Base-by-base conservation (phyloP, 2,888 invertebrate species). In the Drosophila aldrichi region DNA sequence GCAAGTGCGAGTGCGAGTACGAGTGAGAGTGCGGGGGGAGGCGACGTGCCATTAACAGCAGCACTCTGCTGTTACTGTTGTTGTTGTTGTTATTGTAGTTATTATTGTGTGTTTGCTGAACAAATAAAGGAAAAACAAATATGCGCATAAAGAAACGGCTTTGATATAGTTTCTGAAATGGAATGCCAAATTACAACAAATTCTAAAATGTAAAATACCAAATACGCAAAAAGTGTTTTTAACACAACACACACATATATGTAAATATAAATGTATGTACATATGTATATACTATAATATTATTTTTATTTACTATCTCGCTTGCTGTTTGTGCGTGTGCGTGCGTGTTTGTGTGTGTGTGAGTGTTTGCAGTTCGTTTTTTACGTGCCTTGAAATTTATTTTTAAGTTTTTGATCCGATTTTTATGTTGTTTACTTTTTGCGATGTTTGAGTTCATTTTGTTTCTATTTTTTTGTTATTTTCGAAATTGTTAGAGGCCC, bases 381-480 rank as follows among this genome's bases (percentile, higher is more conserved):
- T 82, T 88, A 70, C 72, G 72, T 83, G 89, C 84, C 89, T 84
- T 89, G 89, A 84, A 89, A 89, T 81, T 65, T 89, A 89, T 89
- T 89, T 89, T 89, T 89, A 89, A 89, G 84, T 84, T 87, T 86
- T 67, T 69, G 81, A 79, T 87, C 78, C 76, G 72, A 81, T 79
- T 83, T 72, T 79, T 77, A 82, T 84, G 78, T 82, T 83, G 89
- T 84, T 84, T 84, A 86, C 84, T 83, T 84, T 88, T 84, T 80
- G 87, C 89, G 89, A 82, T 83, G 86, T 83, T 81, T 84, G 52
- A 81, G 71, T 84, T 86, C 65, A 51, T 63, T 69, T 75, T 85
- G 69, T 46, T 67, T 48, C 64, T 63, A 20, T 51, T 51, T n/a
- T 57, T 59, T 54, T 36, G 6, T 25, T 25, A 25, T 58, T 74